These are phyloP conservation scores for Enteromius treurensis DNA, from an alignment of 2,797 vertebrate species.

Conservation along the genomic window DNA sequence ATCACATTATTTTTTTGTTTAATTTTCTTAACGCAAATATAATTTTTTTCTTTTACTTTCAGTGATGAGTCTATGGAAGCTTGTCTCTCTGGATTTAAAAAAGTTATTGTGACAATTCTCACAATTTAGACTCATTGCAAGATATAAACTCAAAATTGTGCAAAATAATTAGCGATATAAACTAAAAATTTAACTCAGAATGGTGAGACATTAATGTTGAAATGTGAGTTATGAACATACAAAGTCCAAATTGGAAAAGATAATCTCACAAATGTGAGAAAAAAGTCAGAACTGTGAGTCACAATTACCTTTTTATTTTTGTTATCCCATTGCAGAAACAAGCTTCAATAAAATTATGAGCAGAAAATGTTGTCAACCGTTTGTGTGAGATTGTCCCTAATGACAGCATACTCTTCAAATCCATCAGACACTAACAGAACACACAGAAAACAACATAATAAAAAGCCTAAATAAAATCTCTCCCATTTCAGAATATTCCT, in stretches of 20 bases:
- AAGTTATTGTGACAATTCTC: neutral
- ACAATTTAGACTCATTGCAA: neutral
- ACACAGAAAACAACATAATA: conserved; percentile 4
- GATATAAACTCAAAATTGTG: neutral
- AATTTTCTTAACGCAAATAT: neutral
- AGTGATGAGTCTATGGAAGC: neutral
- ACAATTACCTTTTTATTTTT: neutral
- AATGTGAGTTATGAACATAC: too few relatives aligned
- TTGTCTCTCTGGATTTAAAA: neutral
- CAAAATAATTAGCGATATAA: neutral
- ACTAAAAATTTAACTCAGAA: too few relatives aligned
- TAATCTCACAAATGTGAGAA: too few relatives aligned
- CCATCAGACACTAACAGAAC: conserved; percentile 9
- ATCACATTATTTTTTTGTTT: neutral
- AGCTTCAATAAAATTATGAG: neutral
- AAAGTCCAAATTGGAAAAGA: neutral
- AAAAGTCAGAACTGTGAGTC: neutral
- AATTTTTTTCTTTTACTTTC: neutral
- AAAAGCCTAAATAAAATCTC: conserved; percentile 5
- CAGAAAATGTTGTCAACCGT: neutral
- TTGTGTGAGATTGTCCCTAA: neutral
- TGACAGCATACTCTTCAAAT: neutral
- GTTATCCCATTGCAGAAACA: neutral
- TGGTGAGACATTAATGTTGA: neutral
- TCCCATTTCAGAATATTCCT: neutral